These are phyloP conservation scores for Parapristionchus giblindavisi DNA, from an alignment of 2,888 invertebrate genomes.

Conservation along the genomic window DNA sequence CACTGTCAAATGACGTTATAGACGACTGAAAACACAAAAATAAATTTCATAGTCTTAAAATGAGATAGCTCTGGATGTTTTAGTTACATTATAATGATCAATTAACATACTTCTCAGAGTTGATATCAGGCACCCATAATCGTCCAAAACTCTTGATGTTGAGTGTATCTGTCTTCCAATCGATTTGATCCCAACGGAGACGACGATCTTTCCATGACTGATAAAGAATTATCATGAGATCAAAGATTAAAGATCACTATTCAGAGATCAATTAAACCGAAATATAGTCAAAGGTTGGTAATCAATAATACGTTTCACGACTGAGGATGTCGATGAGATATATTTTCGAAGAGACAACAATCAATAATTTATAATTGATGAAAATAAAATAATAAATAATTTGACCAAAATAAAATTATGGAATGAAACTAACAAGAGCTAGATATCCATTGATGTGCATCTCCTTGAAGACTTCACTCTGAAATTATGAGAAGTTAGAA, in stretches of 20 bases:
- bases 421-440: conserved; percentile 49
- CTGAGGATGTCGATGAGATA: no score
- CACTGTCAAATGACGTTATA: not conserved
- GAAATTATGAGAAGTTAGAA: conserved; percentile 3
- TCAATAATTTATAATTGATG: no score
- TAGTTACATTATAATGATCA: not conserved
- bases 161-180: conserved; percentile 61
- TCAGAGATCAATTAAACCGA: not conserved
- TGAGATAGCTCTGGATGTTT: not conserved
- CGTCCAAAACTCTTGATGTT: conserved; percentile 57
- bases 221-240: conserved; percentile 38
- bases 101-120: conserved; percentile 54
- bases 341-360: no score
- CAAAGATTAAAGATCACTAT: not conserved
- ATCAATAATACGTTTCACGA: no score
- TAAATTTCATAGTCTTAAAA: not conserved
- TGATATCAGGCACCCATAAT: conserved; percentile 64
- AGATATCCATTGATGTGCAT: conserved; percentile 66
- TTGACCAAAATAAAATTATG: not conserved
- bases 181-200: conserved; percentile 59
- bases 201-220: conserved; percentile 65
- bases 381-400: not conserved
- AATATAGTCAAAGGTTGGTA: no score
- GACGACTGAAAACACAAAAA: not conserved
- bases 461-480: conserved; percentile 66